Percentiles rank a stretch among this genome's conserved stretches.
These are phyloP conservation scores for Clavelina lepadiformis DNA, from an alignment of 23 tunicate species.

Conservation along the genomic window DNA sequence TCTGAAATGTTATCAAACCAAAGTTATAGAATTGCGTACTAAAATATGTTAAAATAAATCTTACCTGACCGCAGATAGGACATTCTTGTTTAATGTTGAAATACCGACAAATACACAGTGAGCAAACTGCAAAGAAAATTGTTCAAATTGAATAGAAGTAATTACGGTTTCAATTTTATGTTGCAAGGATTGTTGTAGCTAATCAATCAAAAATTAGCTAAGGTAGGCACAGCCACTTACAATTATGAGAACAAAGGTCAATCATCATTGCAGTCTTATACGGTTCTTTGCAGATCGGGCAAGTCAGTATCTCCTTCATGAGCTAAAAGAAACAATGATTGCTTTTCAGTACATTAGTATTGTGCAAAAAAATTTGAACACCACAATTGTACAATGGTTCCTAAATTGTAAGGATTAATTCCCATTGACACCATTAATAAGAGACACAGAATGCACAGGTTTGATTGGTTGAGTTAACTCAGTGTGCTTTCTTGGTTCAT, in stretches of 20 bases:
- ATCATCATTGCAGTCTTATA: constrained; percentile 21
- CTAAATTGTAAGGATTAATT: neutral
- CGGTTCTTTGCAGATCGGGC: constrained; percentile 37
- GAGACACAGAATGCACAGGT: too few species aligned
- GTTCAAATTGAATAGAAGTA: too few species aligned
- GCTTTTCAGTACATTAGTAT: neutral
- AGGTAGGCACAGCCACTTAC: constrained; percentile 16
- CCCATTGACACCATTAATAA: neutral
- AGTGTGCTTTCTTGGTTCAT: too few species aligned
- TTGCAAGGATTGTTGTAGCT: neutral
- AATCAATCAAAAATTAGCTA: neutral
- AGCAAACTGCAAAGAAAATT: constrained; percentile 25
- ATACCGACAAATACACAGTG: constrained; percentile 42
- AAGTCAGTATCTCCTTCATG: constrained; percentile 17
- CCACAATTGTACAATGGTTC: neutral
- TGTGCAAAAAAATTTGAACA: neutral
- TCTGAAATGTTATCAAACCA: neutral
- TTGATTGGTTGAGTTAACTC: too few species aligned
- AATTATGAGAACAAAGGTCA: constrained; percentile 33
- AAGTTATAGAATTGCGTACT: neutral
- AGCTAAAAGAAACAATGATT: constrained; percentile 9
- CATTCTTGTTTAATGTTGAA: constrained; percentile 48
- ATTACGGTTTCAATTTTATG: too few species aligned
- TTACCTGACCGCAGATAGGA: constrained; percentile 42
- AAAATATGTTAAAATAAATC: neutral